Evolutionary conservation across 2,113 vertebrate genomes (phyloP).

Genomic region (Brienomyrus longianalis): DNA sequence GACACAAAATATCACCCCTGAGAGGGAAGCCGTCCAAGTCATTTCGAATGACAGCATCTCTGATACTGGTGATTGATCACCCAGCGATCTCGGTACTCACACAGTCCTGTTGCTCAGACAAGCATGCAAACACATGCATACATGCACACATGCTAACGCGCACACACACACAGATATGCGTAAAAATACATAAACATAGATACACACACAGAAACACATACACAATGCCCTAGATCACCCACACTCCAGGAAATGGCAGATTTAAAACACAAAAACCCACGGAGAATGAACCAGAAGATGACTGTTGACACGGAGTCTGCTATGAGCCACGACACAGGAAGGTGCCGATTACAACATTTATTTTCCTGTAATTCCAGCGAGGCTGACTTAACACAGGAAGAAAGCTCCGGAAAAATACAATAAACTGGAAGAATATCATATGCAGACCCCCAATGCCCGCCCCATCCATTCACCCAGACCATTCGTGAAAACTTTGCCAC

Average conservation of each 20-base stretch:
- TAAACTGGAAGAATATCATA: neutral
- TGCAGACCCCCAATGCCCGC: neutral
- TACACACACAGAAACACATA: no score
- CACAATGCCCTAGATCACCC: no score
- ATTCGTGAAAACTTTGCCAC: neutral
- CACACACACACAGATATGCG: slow-evolving; percentile 15
- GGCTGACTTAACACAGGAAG: neutral
- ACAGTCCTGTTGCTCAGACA: neutral
- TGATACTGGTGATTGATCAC: neutral
- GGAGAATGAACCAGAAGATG: neutral
- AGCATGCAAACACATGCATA: neutral
- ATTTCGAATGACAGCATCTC: neutral
- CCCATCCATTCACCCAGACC: neutral
- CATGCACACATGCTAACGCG: neutral
- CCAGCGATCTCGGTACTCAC: neutral
- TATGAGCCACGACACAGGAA: neutral
- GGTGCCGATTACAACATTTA: neutral
- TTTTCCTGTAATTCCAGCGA: neutral
- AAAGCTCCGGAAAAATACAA: neutral
- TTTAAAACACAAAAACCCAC: neutral
- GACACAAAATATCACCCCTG: neutral
- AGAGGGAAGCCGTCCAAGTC: neutral
- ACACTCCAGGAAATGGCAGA: neutral
- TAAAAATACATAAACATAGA: neutral
- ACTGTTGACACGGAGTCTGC: neutral